These are phyloP conservation scores for Catonia carolina DNA, from an alignment of 2,888 invertebrate species.

Conservation along the genomic window DNA sequence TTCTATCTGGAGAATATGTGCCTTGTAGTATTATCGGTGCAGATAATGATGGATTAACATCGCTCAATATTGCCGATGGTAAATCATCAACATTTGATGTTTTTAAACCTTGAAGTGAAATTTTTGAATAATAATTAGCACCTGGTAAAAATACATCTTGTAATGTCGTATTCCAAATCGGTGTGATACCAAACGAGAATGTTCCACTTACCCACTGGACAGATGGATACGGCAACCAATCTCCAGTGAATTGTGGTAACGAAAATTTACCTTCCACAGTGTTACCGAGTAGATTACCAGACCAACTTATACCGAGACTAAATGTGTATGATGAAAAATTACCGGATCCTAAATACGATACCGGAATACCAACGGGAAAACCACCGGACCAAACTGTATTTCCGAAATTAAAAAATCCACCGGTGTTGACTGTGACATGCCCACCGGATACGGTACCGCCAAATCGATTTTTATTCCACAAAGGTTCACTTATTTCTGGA, in stretches of 20 bases:
- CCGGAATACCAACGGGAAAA: conserved; percentile 18
- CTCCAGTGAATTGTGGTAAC: conserved; percentile 13
- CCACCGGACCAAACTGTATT: conserved; percentile 24
- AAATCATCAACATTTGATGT: not conserved
- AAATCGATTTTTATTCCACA: too few species aligned
- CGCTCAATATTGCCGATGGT: not conserved
- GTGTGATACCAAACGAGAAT: conserved; percentile 23
- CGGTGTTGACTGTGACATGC: too few species aligned
- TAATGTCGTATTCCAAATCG: conserved; percentile 23
- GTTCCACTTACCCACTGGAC: conserved; percentile 21
- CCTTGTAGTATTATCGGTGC: conserved; percentile 26
- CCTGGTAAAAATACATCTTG: conserved; percentile 21
- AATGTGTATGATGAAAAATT: too few species aligned
- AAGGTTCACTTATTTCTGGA: too few species aligned
- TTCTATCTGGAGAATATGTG: conserved; percentile 19
- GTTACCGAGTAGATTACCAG: conserved; percentile 14
- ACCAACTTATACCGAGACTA: conserved; percentile 19
- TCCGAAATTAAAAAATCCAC: too few species aligned
- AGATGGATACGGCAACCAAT: not conserved
- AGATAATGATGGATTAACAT: not conserved
- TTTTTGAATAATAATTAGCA: conserved; percentile 18
- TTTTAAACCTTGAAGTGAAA: conserved; percentile 15
- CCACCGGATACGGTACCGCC: too few species aligned
- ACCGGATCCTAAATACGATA: too few species aligned
- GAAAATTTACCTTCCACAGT: conserved; percentile 18